Conservation (phyloP, 2,888 invertebrate genomes). For the Erebia palarica region DNA sequence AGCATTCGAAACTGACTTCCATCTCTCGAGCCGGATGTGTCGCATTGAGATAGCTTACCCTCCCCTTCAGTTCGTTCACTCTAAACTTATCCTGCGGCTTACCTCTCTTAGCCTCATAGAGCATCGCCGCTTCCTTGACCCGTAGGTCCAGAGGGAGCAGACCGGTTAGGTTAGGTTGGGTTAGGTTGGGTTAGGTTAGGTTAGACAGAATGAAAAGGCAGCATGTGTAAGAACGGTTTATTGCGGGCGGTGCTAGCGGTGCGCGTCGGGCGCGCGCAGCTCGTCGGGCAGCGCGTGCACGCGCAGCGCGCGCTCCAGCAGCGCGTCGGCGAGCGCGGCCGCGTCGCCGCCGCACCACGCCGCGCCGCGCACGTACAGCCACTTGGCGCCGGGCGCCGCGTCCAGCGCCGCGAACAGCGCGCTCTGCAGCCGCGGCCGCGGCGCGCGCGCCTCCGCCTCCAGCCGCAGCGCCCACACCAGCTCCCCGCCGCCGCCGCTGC, state of each 20-base stretch:
- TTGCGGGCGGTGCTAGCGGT: not conserved
- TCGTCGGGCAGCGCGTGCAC: conserved; percentile 90
- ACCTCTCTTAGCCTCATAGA: too few species aligned
- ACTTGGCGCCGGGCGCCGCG: conserved; percentile 37
- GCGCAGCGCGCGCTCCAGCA: conserved; percentile 88
- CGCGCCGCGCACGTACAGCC: conserved; percentile 61
- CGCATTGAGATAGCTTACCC: too few species aligned
- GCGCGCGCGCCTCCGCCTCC: conserved; percentile 47
- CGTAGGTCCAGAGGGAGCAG: too few species aligned
- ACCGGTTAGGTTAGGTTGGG: too few species aligned
- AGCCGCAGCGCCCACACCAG: conserved; percentile 66
- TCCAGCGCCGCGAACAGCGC: conserved; percentile 69
- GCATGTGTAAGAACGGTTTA: too few species aligned
- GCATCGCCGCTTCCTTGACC: too few species aligned
- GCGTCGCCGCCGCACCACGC: conserved; percentile 75
- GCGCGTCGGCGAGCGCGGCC: conserved; percentile 87
- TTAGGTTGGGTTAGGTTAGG: too few species aligned
- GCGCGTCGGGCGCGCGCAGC: conserved; percentile 66
- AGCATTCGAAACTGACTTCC: too few species aligned
- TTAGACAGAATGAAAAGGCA: too few species aligned
- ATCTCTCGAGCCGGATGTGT: too few species aligned
- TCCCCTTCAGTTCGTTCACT: too few species aligned
- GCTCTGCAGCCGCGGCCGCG: conserved; percentile 45
- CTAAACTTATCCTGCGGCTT: too few species aligned
- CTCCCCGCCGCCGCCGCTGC: conserved; percentile 46